phyloP scores from a whole-genome alignment of 2,888 invertebrate species.

The Danaus chrysippus region DNA sequence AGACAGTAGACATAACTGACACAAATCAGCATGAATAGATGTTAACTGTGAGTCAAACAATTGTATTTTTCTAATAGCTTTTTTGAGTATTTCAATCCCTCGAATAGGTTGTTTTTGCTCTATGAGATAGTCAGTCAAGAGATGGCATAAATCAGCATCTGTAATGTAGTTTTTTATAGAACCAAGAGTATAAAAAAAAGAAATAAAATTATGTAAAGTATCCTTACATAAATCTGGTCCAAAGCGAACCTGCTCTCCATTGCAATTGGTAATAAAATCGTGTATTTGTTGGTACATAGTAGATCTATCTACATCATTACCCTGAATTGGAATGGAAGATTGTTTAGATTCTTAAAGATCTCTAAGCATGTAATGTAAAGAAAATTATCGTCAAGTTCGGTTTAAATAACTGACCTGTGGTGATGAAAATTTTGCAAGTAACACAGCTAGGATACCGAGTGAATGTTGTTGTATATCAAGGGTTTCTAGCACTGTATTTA shows the following conservation, averaged over 20 bases:
- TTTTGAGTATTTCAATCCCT: constrained; percentile 89
- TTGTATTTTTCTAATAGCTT: constrained; percentile 93
- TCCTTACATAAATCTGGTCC: constrained; percentile 90
- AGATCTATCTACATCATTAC: constrained; percentile 66
- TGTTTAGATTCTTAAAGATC: background rate
- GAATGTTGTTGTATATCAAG: constrained; percentile 95
- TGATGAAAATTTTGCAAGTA: constrained; percentile 87
- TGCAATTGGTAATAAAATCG: constrained; percentile 92
- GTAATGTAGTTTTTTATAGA: constrained; percentile 30
- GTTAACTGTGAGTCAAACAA: constrained; percentile 93
- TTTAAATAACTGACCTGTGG: constrained; percentile 64
- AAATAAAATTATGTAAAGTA: constrained; percentile 4
- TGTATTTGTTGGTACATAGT: constrained; percentile 86
- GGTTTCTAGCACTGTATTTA: constrained; percentile 94
- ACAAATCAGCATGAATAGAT: constrained; percentile 95
- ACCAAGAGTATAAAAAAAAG: background rate
- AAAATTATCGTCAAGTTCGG: background rate
- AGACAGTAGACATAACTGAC: constrained; percentile 93
- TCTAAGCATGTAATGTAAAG: too few species aligned
- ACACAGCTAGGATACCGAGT: constrained; percentile 90
- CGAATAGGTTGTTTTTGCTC: constrained; percentile 88
- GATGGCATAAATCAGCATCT: constrained; percentile 95
- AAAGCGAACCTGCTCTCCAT: constrained; percentile 93
- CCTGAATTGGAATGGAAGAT: constrained; percentile 44
- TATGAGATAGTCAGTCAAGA: constrained; percentile 87